These are phyloP conservation scores for Brachyalestes nurse DNA, from an alignment of 2,797 vertebrate species.

Conservation along the genomic window DNA sequence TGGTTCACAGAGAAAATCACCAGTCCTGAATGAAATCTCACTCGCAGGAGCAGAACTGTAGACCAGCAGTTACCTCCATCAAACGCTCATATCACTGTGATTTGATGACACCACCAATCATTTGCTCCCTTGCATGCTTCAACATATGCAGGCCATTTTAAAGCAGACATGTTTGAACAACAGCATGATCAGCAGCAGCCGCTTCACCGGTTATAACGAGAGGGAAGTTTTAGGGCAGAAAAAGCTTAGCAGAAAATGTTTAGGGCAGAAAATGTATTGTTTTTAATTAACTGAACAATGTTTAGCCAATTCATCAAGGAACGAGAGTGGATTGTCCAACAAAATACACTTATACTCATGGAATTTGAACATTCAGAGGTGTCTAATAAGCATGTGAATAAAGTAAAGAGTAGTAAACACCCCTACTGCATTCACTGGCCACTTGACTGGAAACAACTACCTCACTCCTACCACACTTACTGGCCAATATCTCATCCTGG, in stretches of 20 bases:
- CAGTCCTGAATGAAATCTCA: slow-evolving; percentile 17
- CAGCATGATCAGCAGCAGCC: slow-evolving; percentile 32
- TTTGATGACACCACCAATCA: background rate
- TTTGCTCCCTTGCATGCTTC: background rate
- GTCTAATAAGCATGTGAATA: no score
- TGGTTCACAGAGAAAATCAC: slow-evolving; percentile 4
- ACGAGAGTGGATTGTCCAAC: background rate
- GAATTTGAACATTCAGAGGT: background rate
- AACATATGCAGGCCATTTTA: slow-evolving; percentile 23
- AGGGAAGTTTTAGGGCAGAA: slow-evolving; percentile 49
- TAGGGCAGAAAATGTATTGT: background rate
- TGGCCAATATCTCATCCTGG: no score
- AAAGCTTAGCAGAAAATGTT: no score
- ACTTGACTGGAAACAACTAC: no score
- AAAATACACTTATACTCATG: background rate
- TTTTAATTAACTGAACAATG: background rate
- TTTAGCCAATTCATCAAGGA: background rate
- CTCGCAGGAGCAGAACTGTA: background rate
- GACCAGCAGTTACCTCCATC: background rate
- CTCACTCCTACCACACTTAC: no score
- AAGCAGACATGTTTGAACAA: slow-evolving; percentile 28
- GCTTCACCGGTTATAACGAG: slow-evolving; percentile 31
- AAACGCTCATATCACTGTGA: background rate
- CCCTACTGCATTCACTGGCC: no score
- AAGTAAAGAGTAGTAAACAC: no score